Conservation (phyloP, 2,888 invertebrate species). For the Ormia ochracea region DNA sequence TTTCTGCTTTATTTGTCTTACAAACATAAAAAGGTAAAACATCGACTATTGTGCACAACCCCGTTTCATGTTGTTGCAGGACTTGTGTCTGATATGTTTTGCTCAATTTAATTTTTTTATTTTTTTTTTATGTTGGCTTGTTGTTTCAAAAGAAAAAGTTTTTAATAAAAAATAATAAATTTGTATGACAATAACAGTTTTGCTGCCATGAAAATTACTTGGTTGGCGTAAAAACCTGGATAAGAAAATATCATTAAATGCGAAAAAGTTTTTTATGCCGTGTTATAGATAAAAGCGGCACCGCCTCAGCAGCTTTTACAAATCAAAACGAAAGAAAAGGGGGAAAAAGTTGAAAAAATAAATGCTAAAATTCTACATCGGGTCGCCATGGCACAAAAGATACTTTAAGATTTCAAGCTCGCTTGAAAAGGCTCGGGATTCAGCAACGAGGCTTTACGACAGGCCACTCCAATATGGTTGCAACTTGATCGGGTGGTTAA, state of each 20-base stretch:
- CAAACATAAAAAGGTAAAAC: neutral
- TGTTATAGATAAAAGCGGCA: constrained; percentile 38
- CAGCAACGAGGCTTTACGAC: no score
- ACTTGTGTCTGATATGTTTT: constrained; percentile 20
- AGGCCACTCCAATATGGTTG: no score
- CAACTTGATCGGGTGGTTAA: no score
- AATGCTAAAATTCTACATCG: no score
- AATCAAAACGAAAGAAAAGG: constrained; percentile 11
- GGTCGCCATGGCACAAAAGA: no score
- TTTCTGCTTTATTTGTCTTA: neutral
- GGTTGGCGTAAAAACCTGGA: neutral
- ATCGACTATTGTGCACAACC: neutral
- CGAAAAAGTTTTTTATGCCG: constrained; percentile 29
- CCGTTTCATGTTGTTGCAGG: neutral
- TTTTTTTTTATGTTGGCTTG: neutral
- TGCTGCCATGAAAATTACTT: constrained; percentile 44
- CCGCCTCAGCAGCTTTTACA: constrained; percentile 17
- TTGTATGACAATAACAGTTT: constrained; percentile 56
- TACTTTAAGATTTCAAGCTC: no score
- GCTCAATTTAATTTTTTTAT: no score
- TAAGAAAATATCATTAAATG: constrained; percentile 42
- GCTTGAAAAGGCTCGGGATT: no score
- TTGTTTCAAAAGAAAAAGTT: neutral
- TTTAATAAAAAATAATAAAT: constrained; percentile 26
- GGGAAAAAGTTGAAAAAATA: constrained; percentile 9